Base-by-base conservation (phyloP, 1,140 invertebrate genomes). In the Heterodera schachtii region DNA sequence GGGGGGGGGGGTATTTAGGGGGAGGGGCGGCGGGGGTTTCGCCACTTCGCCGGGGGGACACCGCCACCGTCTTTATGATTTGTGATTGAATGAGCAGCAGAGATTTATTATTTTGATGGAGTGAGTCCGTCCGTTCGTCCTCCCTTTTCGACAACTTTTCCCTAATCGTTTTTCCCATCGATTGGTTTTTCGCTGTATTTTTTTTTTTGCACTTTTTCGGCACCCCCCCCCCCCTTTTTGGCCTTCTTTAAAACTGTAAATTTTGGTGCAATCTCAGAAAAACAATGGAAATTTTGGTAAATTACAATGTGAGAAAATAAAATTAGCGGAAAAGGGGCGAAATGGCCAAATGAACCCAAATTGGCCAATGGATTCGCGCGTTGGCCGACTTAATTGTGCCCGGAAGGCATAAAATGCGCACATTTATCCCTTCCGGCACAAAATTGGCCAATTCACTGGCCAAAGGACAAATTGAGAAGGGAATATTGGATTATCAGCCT, bases 41-140 rank as follows among this genome's bases (percentile, higher is more conserved):
- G 31, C 31, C 31, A 52, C 49, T 52, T 52, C 49, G 49, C 49
- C 49, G 49, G 6, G 11, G 49, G 11, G 49, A 52, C 6, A 52
- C 6, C 11, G 49, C 6, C 49, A 60, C 57, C 9, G 57, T 60
- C 11, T 60, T 60, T 60, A 60, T 60, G 57, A 60, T 60, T 9
- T 60, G 57, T 13, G 57, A 60, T 52, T 8, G 49, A 52, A 52
- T 52, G 49, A 13, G 49, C 49, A 31, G 31, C 31, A 19, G 16
- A 60, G 57, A 60, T 60, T 60, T 60, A 60, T 60, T 60, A 60
- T 60, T 60, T 60, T 60, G 57, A 60, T 60, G 57, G 57, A 19
- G 11, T 8, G 49, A 52, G 57, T 60, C 19, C 57, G 16, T 52
- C 11, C 49, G 11, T 52, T 52, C 11, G 49, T 11, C 49, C 49